Evolutionary conservation across 2,797 vertebrate genomes (phyloP), one percentile per base, ranked within the genome.

Genomic region (Pitangus sulphuratus): DNA sequence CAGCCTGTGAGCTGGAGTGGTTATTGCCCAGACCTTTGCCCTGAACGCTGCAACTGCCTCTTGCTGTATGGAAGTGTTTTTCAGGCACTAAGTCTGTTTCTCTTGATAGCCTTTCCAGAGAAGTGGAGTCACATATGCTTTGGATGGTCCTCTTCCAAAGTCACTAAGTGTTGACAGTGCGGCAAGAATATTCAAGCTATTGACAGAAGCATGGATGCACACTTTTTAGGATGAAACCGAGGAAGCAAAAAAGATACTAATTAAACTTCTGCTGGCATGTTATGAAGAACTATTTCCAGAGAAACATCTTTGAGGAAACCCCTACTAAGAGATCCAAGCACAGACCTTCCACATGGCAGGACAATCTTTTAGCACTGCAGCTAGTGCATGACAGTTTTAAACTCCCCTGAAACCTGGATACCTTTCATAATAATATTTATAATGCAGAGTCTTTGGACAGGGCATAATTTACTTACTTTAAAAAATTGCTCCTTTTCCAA

Each of bases 11-110:
- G 26, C 60, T 83, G n/a, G 37, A 39, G n/a, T 11, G 1, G 47
- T 62, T 92, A 22, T 57, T 92, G 56, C 26, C 56, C 68, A 83
- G 84, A 91, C 71, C 75, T 85, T 80, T 77, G 69, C n/a, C 74
- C 75, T 44, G 26, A 94, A 31, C 0, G 0, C 39, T 58, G 54
- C 30, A 45, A 15, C 54, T 76, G 50, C 39, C 54, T 93, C 47
- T 69, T 84, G 51, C 84, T 95, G 3, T 72, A 54, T 50, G 0
- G 0, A 89, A 72, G 58, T 14, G 47, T 30, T 94, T 66, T 71
- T 84, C 70, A 65, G 69, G 47, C 13, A 2, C 21, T 5, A 15
- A 12, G 15, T 57, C 61, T 90, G 57, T 57, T 82, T 92, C 75
- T 83, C 35, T 56, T 58, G 75, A 89, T 54, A 87, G 70, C 15